These are phyloP conservation scores for Palythoa grandiflora DNA, from an alignment of 92 coral and sea anemone genomes.

Conservation along the genomic window DNA sequence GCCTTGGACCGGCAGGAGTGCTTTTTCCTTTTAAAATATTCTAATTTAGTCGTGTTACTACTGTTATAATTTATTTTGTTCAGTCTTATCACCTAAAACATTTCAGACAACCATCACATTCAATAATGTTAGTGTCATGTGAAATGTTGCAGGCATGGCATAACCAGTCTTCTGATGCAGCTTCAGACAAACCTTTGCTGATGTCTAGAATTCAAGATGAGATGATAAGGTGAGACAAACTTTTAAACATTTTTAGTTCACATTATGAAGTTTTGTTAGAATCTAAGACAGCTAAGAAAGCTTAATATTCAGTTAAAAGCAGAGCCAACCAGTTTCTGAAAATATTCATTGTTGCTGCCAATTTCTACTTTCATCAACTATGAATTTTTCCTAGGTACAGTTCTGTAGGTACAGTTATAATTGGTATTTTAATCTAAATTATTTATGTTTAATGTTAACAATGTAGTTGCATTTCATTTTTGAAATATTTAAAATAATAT, in stretches of 20 bases:
- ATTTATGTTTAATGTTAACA: neutral
- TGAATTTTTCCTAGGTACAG: neutral
- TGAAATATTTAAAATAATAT: no score
- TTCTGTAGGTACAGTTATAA: neutral
- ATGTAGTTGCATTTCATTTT: neutral
- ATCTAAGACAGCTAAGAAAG: neutral
- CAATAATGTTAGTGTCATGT: no score
- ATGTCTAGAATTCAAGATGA: no score
- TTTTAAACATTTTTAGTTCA: neutral
- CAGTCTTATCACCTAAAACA: no score
- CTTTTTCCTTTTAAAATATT: no score
- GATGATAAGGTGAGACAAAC: neutral
- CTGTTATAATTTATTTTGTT: no score
- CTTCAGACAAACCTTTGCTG: no score
- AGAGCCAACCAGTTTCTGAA: neutral
- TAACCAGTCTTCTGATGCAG: no score
- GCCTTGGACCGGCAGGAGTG: no score
- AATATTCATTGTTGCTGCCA: neutral
- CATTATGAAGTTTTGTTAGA: neutral
- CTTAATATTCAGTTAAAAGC: neutral
- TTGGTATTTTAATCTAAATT: neutral
- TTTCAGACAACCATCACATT: no score
- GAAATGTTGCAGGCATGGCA: no score
- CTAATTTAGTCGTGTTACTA: no score
- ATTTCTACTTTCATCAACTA: neutral